A percentile compares a stretch with the other conserved stretches of the same genome.
Evolutionary conservation across 1,140 invertebrate species (phyloP).

Genomic region (Metaphire vulgaris): DNA sequence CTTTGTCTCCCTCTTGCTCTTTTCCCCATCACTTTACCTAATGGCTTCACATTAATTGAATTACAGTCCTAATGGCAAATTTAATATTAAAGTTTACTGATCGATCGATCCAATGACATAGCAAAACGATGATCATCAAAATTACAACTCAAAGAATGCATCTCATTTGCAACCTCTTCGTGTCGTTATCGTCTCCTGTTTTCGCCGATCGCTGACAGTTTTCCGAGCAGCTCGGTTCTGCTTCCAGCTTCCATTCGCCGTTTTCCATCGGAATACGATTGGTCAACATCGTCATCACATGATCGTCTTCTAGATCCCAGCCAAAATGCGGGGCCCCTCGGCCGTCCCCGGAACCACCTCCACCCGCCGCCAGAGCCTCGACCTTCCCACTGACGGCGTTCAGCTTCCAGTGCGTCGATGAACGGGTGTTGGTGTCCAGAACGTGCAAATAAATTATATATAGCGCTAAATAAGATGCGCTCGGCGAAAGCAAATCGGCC

Average conservation of each 20-base stretch:
- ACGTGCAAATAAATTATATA: background rate
- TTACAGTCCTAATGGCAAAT: too few species aligned
- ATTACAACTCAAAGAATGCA: too few species aligned
- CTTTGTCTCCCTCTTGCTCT: too few species aligned
- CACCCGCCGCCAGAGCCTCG: background rate
- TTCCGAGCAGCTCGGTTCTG: background rate
- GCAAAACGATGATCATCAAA: too few species aligned
- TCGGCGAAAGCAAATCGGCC: background rate
- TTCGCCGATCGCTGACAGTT: background rate
- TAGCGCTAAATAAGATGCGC: background rate
- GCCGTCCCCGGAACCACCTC: too few species aligned
- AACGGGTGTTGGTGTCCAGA: background rate
- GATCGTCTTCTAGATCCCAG: too few species aligned
- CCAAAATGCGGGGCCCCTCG: too few species aligned
- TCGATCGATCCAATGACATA: too few species aligned
- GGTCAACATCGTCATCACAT: background rate
- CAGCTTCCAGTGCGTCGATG: background rate
- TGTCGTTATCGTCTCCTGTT: background rate
- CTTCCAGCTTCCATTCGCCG: slow-evolving; percentile 1
- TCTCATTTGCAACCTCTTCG: too few species aligned
- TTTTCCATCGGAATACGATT: background rate
- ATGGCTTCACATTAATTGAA: too few species aligned
- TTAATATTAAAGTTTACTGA: too few species aligned
- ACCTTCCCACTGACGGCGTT: background rate
- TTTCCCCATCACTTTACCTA: too few species aligned